Percentiles rank a stretch among this genome's conserved stretches.
phyloP scores from a whole-genome alignment of 2,113 vertebrate species.

The Ochotona curzoniae region DNA sequence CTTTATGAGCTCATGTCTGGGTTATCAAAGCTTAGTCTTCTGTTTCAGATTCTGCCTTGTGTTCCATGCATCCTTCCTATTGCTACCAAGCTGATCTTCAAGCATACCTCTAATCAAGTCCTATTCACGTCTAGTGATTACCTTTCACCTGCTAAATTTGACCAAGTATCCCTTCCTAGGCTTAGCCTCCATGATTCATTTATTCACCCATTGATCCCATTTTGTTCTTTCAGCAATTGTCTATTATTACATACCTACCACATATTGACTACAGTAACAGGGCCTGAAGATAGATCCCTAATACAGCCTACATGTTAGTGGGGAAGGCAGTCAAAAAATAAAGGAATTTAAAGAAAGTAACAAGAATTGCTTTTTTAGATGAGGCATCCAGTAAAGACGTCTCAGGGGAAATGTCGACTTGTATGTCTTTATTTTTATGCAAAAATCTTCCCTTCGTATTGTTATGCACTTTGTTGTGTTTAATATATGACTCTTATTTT shows the following conservation, averaged over 20 bases:
- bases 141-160: neutral
- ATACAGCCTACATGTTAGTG: neutral
- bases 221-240: slow-evolving; percentile 3
- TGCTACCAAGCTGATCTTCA: neutral
- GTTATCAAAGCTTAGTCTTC: neutral
- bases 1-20: neutral
- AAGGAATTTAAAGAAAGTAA: slow-evolving; percentile 1
- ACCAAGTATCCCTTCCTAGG: neutral
- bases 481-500: neutral
- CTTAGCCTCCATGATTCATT: neutral
- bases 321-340: slow-evolving; percentile 22
- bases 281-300: neutral
- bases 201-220: neutral
- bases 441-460: neutral
- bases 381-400: neutral
- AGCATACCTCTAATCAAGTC: neutral
- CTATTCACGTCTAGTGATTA: slow-evolving; percentile 9
- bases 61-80: accelerated
- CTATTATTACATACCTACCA: neutral
- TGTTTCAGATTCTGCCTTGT: neutral
- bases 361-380: neutral
- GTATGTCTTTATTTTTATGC: slow-evolving; percentile 25
- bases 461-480: neutral
- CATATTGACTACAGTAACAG: neutral
- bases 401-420: slow-evolving; percentile 4